Evolutionary conservation across 2,888 invertebrate species (phyloP).

Genomic region (Cheiracanthium punctorium): DNA sequence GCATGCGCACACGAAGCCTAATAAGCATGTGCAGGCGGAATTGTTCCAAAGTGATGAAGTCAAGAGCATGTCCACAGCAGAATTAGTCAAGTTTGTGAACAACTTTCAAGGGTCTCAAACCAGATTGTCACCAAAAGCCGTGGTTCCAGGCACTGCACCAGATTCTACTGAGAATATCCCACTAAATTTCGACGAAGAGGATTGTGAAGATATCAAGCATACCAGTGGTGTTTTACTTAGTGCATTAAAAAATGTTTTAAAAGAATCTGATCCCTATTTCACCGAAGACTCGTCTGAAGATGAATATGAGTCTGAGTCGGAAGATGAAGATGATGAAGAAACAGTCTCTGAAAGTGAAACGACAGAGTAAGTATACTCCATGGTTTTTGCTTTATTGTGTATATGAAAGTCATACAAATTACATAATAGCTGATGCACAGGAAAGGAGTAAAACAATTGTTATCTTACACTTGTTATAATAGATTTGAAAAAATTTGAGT

Average conservation of each 20-base stretch:
- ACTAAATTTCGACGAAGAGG: conserved; percentile 26
- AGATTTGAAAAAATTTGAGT: too few relatives aligned
- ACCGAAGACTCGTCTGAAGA: conserved; percentile 95
- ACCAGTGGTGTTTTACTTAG: conserved; percentile 78
- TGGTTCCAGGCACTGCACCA: neutral
- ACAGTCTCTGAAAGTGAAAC: neutral
- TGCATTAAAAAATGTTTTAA: conserved; percentile 85
- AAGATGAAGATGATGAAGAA: neutral
- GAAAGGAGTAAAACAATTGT: too few relatives aligned
- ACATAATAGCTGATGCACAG: too few relatives aligned
- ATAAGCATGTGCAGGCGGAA: conserved; percentile 73
- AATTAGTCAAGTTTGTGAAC: conserved; percentile 80
- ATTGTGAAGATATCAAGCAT: conserved; percentile 35
- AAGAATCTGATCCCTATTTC: conserved; percentile 91
- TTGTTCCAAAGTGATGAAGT: conserved; percentile 76
- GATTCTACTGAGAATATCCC: conserved; percentile 3
- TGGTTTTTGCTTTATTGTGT: too few relatives aligned
- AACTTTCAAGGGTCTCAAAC: conserved; percentile 78
- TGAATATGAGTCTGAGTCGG: neutral
- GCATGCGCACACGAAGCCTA: neutral
- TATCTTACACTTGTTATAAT: too few relatives aligned
- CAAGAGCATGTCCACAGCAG: conserved; percentile 77
- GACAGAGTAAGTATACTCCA: neutral
- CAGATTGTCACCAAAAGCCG: conserved; percentile 1
- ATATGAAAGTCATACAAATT: too few relatives aligned